Conservation (phyloP, 2,113 vertebrate species). For the Pollimyrus isidori region DNA sequence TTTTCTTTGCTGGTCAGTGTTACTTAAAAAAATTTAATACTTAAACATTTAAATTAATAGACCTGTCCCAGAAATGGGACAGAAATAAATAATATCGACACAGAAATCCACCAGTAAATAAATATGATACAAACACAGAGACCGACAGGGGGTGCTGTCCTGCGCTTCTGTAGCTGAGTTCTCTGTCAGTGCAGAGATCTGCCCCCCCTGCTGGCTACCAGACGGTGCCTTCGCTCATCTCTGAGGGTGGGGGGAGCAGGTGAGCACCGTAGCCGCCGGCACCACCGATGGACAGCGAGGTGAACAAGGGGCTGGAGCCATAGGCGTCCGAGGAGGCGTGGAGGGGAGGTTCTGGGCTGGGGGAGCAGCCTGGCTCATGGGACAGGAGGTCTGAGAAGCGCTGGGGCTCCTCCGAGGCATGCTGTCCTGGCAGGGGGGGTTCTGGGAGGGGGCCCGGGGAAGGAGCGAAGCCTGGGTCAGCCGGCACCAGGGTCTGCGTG, state of each 20-base stretch:
- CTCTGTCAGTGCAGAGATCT: not conserved
- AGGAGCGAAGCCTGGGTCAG: conserved; percentile 85
- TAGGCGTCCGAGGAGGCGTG: conserved; percentile 89
- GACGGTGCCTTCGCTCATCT: conserved; percentile 92
- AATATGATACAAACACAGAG: conserved; percentile 10
- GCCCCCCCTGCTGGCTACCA: conserved; percentile 68
- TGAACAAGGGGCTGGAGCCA: conserved; percentile 81
- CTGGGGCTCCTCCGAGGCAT: conserved; percentile 79
- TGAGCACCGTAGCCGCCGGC: conserved; percentile 80
- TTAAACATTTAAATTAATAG: not conserved
- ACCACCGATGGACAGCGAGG: conserved; percentile 79
- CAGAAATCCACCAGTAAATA: conserved; percentile 27
- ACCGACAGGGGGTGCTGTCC: not conserved
- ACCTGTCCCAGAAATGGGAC: not conserved
- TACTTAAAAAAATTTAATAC: not conserved
- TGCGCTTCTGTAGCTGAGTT: not conserved
- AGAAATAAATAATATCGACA: not conserved
- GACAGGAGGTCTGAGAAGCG: conserved; percentile 85
- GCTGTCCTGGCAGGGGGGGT: conserved; percentile 80
- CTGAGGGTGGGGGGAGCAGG: conserved; percentile 84
- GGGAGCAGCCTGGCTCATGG: conserved; percentile 83
- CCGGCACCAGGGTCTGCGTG: conserved; percentile 88
- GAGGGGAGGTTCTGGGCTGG: conserved; percentile 90
- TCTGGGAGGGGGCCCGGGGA: conserved; percentile 87
- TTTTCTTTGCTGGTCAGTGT: not conserved